These are phyloP conservation scores for Hyperoplus immaculatus DNA, from an alignment of 2,797 vertebrate genomes.

Conservation along the genomic window DNA sequence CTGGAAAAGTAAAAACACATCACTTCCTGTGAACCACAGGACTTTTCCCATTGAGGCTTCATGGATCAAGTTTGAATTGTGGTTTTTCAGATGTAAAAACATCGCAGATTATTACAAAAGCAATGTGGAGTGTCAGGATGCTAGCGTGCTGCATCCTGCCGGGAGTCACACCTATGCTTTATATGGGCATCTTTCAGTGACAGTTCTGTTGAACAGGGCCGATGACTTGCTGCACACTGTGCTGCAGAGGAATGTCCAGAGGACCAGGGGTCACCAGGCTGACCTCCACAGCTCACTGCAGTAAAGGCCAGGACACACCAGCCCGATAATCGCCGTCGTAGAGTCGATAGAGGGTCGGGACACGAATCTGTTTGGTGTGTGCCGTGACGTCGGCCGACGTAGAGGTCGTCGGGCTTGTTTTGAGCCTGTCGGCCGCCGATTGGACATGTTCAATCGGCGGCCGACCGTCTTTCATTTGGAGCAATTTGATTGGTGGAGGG, in stretches of 20 bases:
- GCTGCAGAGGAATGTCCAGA: conserved; percentile 52
- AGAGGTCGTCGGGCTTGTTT: too few species aligned
- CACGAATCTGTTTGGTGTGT: too few species aligned
- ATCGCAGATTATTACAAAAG: neutral
- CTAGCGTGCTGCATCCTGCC: too few species aligned
- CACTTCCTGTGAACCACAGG: conserved; percentile 47
- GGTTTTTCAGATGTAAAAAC: conserved; percentile 1
- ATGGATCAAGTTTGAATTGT: conserved; percentile 8
- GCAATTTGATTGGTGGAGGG: too few species aligned
- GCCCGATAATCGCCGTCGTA: too few species aligned
- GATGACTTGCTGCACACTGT: conserved; percentile 18
- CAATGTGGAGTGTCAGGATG: neutral
- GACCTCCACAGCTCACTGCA: conserved; percentile 66
- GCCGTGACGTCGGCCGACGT: too few species aligned
- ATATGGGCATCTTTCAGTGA: neutral
- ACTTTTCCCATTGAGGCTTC: conserved; percentile 36
- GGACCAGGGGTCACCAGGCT: conserved; percentile 52
- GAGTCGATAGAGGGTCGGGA: too few species aligned
- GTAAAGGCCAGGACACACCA: too few species aligned
- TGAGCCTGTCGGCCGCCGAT: too few species aligned
- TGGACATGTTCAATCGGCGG: too few species aligned
- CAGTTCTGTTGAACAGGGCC: conserved; percentile 11
- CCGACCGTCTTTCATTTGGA: too few species aligned
- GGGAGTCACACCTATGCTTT: neutral
- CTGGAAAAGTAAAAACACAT: conserved; percentile 61